phyloP scores from a whole-genome alignment of 2,113 vertebrate genomes.

The western clawed frog (Xenopus tropicalis) region UCB_Xtro_10.0 CM004449.2:107179001-107179500 shows the following conservation, averaged over 20 bases:
- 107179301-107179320: too few relatives aligned
- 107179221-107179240: constrained; percentile 92
- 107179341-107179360: not conserved
- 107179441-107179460: too few relatives aligned
- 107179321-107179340: not conserved
- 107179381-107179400: too few relatives aligned
- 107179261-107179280: constrained; percentile 89
- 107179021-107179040: not conserved
- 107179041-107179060: not conserved
- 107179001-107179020: constrained; percentile 57
- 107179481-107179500: too few relatives aligned
- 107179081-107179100: not conserved
- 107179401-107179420: too few relatives aligned
- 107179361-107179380: too few relatives aligned
- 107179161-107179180: constrained; percentile 91
- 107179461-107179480: too few relatives aligned
- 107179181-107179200: constrained; percentile 96
- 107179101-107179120: not conserved
- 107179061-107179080: rapidly evolving
- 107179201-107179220: constrained; percentile 90
- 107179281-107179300: not conserved
- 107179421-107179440: too few relatives aligned
- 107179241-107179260: constrained; percentile 94
- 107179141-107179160: constrained; percentile 91
- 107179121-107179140: constrained; percentile 67